A percentile compares a stretch with the other conserved stretches of the same genome.
Conservation (phyloP, 2,888 invertebrate genomes). For the Lasioglossum lativentre region DNA sequence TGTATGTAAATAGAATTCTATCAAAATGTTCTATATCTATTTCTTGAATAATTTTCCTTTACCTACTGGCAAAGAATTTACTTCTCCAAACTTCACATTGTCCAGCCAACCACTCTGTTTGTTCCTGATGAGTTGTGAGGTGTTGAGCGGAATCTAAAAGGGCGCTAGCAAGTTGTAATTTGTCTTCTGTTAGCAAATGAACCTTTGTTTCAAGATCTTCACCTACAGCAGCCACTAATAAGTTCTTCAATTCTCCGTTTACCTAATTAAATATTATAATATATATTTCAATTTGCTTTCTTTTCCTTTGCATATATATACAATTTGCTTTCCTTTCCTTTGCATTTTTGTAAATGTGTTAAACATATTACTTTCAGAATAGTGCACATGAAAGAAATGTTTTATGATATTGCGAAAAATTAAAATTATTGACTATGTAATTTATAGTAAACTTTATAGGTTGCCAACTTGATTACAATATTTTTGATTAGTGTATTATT, state of each 20-base stretch:
- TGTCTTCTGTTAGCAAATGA: slow-evolving; percentile 96
- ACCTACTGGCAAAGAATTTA: slow-evolving; percentile 97
- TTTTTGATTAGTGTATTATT: neutral
- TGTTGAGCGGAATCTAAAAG: slow-evolving; percentile 94
- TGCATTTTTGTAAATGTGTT: neutral
- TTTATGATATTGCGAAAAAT: neutral
- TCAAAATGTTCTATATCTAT: neutral
- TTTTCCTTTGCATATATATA: neutral
- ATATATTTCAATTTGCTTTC: neutral
- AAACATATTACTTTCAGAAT: neutral
- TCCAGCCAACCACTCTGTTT: slow-evolving; percentile 96
- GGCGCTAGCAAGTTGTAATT: slow-evolving; percentile 94
- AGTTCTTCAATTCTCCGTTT: slow-evolving; percentile 95
- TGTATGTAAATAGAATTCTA: neutral
- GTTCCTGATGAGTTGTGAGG: slow-evolving; percentile 95
- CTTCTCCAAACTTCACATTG: slow-evolving; percentile 99
- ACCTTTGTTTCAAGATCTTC: slow-evolving; percentile 96
- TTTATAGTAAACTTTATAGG: neutral
- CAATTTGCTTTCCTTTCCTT: too few relatives aligned
- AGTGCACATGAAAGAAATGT: neutral
- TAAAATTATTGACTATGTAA: neutral
- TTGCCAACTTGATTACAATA: neutral
- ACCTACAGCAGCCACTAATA: slow-evolving; percentile 97
- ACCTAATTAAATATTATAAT: slow-evolving; percentile 86
- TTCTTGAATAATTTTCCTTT: slow-evolving; percentile 61